Percentiles rank a stretch among this genome's conserved stretches.
Conservation (phyloP, 2,888 invertebrate species). For the Parascotia fuliginaria region DNA sequence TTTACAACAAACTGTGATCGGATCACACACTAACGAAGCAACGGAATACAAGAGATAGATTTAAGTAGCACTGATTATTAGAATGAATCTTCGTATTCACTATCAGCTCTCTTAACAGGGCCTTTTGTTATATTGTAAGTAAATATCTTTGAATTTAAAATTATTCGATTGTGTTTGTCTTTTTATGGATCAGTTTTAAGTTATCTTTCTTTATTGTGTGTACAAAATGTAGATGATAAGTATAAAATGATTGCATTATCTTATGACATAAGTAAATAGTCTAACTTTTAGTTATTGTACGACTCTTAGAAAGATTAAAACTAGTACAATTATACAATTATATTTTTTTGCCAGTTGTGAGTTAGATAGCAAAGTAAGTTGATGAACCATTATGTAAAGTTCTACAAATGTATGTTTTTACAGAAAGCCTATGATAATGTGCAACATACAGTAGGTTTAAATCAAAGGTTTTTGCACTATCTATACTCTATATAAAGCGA, state of each 20-base stretch:
- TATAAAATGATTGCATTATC: not conserved
- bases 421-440: no score
- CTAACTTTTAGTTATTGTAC: no score
- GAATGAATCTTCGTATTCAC: slow-evolving; percentile 50
- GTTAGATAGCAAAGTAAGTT: no score
- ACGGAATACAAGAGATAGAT: slow-evolving; percentile 70
- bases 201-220: slow-evolving; percentile 11
- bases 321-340: no score
- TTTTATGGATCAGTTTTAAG: slow-evolving; percentile 10
- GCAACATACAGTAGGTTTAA: no score
- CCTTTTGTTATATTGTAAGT: slow-evolving; percentile 44
- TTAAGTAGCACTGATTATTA: slow-evolving; percentile 72
- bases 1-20: slow-evolving; percentile 84
- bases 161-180: slow-evolving; percentile 3
- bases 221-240: slow-evolving; percentile 10
- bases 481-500: no score
- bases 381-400: no score
- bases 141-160: slow-evolving; percentile 14
- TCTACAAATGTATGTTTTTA: no score
- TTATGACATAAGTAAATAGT: not conserved
- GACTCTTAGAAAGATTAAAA: no score
- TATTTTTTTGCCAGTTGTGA: no score
- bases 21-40: slow-evolving; percentile 79
- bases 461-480: no score
- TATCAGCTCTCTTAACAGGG: slow-evolving; percentile 55